Base-by-base conservation (phyloP, 2,888 invertebrate genomes). In the Protophormia terraenovae region DNA sequence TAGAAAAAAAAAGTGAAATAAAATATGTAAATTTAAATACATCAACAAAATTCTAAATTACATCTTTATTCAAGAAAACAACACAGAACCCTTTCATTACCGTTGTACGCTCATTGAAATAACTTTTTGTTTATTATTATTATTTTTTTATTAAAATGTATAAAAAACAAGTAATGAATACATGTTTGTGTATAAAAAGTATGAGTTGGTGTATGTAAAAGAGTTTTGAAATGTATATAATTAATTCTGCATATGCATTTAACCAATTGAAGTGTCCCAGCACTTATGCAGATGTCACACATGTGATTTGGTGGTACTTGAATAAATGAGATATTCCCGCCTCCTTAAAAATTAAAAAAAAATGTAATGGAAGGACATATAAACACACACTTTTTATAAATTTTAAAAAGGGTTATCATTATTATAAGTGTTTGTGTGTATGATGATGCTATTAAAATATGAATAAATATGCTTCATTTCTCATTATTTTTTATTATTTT, bases 261-360 rank as follows among this genome's bases (percentile, higher is more conserved):
- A 84, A 81, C 81, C 85, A 78, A 85, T 85, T 85, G 85, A 81
- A 82, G 81, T 85, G 85, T 81, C 55, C 84, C 73, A 75, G 69
- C 55, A 81, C 82, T 81, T 76, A 69, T 78, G 87, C 86, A 86
- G 82, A 83, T 86, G 84, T 82, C 86, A 86, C 81, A 86, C 80
- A 88, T 86, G 86, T 87, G 87, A 87, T 87, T 87, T 88, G 84
- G 86, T 87, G 83, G 85, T 87, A 88, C 88, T 87, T 88, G 88
- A 88, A 88, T 87, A 87, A 87, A 88, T 87, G 86, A 87, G 87
- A 84, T 78, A 84, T 84, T 78, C 77, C 82, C 77, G 64, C 83
- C 83, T 78, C 53, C 75, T 76, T 50, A 27, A 55, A 58, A 41
- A 55, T 66, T 27, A 55, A 6, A 47, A 72, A 32, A 55, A 55